Evolutionary conservation across 1,140 invertebrate genomes (phyloP).

Genomic region (silkworm (Bombyx mori)): ASM3026992v2 NC_085131.1:7196001-7196500

Average conservation of each 20-base stretch:
- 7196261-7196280: constrained; percentile 58
- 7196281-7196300: constrained; percentile 68
- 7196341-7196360: constrained; percentile 37
- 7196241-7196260: constrained; percentile 54
- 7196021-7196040: constrained; percentile 76
- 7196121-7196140: constrained; percentile 20
- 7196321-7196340: constrained; percentile 28
- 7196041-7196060: constrained; percentile 75
- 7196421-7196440: constrained; percentile 42
- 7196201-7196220: constrained; percentile 67
- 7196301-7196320: constrained; percentile 30
- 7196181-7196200: background rate
- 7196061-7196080: constrained; percentile 77
- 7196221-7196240: constrained; percentile 52
- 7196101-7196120: constrained; percentile 84
- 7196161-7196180: too few species aligned
- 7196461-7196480: too few species aligned
- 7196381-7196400: constrained; percentile 65
- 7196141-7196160: background rate
- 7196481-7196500: too few species aligned
- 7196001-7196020: constrained; percentile 78
- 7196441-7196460: too few species aligned
- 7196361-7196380: constrained; percentile 60
- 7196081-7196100: constrained; percentile 77
- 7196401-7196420: constrained; percentile 52